A percentile compares a stretch with the other conserved stretches of the same genome.
phyloP scores from a whole-genome alignment of 2,797 vertebrate genomes.

The Acipenser oxyrinchus region DNA sequence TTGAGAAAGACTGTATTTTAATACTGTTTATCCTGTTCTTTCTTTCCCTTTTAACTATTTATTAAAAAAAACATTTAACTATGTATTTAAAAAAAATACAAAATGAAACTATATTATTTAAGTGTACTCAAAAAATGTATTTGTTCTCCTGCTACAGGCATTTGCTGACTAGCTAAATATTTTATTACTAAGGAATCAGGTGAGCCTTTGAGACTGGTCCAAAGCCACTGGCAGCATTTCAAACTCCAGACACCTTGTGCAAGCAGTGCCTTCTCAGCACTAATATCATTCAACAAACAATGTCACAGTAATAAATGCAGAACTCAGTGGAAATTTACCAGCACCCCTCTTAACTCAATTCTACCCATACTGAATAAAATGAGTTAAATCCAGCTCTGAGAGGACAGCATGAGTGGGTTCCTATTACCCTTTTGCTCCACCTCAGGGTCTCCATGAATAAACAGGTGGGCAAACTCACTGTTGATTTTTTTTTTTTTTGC shows the following conservation, averaged over 20 bases:
- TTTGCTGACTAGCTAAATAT: conserved; percentile 27
- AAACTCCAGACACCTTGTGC: not conserved
- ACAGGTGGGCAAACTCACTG: conserved; percentile 33
- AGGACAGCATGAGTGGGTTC: conserved; percentile 20
- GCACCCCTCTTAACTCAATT: conserved; percentile 26
- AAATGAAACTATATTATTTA: conserved; percentile 17
- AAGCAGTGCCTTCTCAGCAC: conserved; percentile 36
- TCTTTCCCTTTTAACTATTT: not conserved
- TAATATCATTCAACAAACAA: conserved; percentile 19
- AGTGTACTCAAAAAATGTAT: conserved; percentile 14
- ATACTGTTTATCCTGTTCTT: conserved; percentile 12
- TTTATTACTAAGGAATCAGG: conserved; percentile 13
- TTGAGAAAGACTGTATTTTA: conserved; percentile 5
- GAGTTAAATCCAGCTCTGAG: conserved; percentile 33
- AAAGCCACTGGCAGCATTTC: conserved; percentile 8
- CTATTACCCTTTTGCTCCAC: conserved; percentile 51
- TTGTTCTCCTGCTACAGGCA: conserved; percentile 9
- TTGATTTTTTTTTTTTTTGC: too few species aligned
- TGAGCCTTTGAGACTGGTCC: conserved; percentile 12
- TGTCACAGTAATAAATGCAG: conserved; percentile 22
- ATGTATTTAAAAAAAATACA: too few species aligned
- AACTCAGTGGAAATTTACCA: conserved; percentile 17
- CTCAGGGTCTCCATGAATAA: conserved; percentile 65
- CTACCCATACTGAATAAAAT: conserved; percentile 25
- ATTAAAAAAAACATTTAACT: too few species aligned